Conservation (phyloP, 2,888 invertebrate genomes). For the Andrena bucephala region DNA sequence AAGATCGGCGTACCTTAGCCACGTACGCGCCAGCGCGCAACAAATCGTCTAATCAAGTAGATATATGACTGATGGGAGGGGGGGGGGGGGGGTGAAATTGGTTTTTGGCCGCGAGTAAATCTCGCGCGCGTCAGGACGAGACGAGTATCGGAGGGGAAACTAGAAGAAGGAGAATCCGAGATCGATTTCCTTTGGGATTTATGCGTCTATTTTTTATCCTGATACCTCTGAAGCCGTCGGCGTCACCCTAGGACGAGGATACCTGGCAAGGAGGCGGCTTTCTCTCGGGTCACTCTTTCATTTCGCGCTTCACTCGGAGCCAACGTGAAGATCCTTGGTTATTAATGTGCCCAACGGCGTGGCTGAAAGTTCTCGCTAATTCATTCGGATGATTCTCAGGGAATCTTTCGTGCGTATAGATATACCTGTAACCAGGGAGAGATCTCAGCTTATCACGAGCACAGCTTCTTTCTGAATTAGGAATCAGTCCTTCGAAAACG, state of each 20-base stretch:
- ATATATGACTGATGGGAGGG: constrained; percentile 73
- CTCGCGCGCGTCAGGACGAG: constrained; percentile 65
- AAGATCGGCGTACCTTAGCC: constrained; percentile 29
- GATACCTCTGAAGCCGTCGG: constrained; percentile 56
- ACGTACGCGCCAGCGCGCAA: constrained; percentile 55
- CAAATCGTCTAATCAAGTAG: constrained; percentile 75
- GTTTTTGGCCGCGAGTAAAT: constrained; percentile 74
- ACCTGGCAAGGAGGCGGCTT: constrained; percentile 31
- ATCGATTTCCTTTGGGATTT: constrained; percentile 76
- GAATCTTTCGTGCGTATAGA: constrained; percentile 12
- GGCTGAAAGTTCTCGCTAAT: constrained; percentile 56
- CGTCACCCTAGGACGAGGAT: constrained; percentile 37
- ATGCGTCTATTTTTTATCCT: constrained; percentile 76
- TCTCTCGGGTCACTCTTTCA: constrained; percentile 56
- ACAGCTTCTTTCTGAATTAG: constrained; percentile 49
- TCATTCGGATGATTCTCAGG: constrained; percentile 51
- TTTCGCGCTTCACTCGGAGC: constrained; percentile 41
- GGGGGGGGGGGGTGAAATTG: constrained; percentile 69
- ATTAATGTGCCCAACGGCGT: constrained; percentile 60
- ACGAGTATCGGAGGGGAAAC: constrained; percentile 30
- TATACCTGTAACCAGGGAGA: background rate
- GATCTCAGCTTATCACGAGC: constrained; percentile 29
- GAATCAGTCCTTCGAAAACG: constrained; percentile 45
- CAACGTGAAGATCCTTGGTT: constrained; percentile 48
- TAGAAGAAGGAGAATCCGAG: constrained; percentile 60